Percentiles rank a stretch among this genome's conserved stretches.
Evolutionary conservation across 2,797 vertebrate species (phyloP).

Genomic region (Geotrypetes seraphini): DNA sequence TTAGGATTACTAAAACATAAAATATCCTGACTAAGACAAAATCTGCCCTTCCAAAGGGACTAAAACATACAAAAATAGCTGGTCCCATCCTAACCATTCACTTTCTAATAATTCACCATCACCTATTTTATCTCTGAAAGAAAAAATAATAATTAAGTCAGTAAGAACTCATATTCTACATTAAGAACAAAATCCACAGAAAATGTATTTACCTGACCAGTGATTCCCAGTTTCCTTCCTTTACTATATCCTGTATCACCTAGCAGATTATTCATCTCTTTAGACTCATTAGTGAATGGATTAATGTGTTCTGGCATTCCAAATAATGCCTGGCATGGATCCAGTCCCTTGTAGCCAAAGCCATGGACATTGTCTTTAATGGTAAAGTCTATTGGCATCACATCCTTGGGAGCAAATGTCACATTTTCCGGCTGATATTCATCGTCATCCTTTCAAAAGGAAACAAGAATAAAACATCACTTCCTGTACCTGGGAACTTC

Average conservation of each 20-base stretch:
- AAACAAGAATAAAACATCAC: accelerated
- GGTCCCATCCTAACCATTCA: no score
- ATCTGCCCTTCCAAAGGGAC: no score
- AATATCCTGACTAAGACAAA: no score
- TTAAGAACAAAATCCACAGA: no score
- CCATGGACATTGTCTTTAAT: conserved; percentile 72
- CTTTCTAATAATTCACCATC: no score
- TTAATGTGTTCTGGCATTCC: conserved; percentile 47
- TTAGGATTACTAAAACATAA: no score
- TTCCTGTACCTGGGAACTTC: no score
- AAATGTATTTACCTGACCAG: conserved; percentile 69
- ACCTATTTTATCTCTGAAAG: no score
- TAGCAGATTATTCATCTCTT: conserved; percentile 53
- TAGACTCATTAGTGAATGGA: conserved; percentile 58
- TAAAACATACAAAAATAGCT: no score
- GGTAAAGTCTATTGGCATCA: conserved; percentile 75
- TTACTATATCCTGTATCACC: conserved; percentile 38
- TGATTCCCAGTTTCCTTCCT: conserved; percentile 68
- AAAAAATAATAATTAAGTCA: no score
- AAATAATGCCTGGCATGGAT: conserved; percentile 70
- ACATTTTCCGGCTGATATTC: conserved; percentile 79
- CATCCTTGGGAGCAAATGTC: conserved; percentile 87
- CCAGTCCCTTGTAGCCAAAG: conserved; percentile 79
- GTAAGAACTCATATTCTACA: no score
- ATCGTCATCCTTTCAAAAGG: conserved; percentile 56